These are phyloP conservation scores for Drosophila bocqueti DNA, from an alignment of 1,140 invertebrate species.

Conservation along the genomic window DNA sequence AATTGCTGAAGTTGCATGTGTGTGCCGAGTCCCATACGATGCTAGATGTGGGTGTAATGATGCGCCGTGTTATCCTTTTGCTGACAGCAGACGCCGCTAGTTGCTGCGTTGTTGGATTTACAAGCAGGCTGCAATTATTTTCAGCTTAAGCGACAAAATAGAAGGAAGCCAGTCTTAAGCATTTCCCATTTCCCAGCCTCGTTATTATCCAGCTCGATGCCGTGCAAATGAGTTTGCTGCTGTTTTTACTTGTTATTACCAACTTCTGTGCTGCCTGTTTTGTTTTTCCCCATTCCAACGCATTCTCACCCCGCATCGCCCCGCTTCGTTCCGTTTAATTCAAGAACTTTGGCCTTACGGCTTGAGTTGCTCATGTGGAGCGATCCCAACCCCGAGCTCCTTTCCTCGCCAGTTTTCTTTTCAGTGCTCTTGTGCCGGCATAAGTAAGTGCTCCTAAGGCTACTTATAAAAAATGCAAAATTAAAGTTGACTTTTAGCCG, in stretches of 20 bases:
- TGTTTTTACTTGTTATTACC: slow-evolving; percentile 43
- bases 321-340: slow-evolving; percentile 13
- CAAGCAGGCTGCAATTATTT: slow-evolving; percentile 85
- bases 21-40: slow-evolving; percentile 12
- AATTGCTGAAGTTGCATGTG: slow-evolving; percentile 79
- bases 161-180: slow-evolving; percentile 84
- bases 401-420: slow-evolving; percentile 62
- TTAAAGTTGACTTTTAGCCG: slow-evolving; percentile 83
- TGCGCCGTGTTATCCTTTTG: slow-evolving; percentile 75
- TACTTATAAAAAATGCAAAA: slow-evolving; percentile 84
- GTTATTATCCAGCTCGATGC: slow-evolving; percentile 65
- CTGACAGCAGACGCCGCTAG: slow-evolving; percentile 73
- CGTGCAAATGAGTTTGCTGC: slow-evolving; percentile 63
- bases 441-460: slow-evolving; percentile 84
- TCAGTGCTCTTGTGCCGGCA: slow-evolving; percentile 73
- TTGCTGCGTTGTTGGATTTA: slow-evolving; percentile 70
- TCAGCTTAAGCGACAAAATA: slow-evolving; percentile 85
- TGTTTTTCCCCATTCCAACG: slow-evolving; percentile 35
- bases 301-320: background rate
- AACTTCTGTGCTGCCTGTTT: slow-evolving; percentile 43
- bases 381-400: slow-evolving; percentile 10
- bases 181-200: slow-evolving; percentile 60
- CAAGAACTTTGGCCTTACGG: slow-evolving; percentile 56
- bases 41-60: slow-evolving; percentile 65
- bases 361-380: slow-evolving; percentile 63